Conservation (phyloP, 2,797 vertebrate species). For the Trachurus trachurus region DNA sequence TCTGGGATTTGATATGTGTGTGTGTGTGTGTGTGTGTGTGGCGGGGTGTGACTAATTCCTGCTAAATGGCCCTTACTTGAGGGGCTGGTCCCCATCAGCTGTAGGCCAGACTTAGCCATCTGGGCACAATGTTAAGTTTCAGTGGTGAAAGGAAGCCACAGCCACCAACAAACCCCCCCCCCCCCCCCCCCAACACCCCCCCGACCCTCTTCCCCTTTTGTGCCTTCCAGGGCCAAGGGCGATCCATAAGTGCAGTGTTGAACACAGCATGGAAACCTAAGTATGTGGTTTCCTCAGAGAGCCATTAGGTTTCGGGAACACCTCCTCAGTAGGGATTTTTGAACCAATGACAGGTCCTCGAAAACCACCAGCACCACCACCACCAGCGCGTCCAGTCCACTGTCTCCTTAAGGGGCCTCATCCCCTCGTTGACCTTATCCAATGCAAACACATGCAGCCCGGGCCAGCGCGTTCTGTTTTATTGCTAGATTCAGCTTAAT, state of each 20-base stretch:
- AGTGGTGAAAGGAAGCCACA: conserved; percentile 68
- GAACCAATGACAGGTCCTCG: conserved; percentile 51
- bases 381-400: conserved; percentile 39
- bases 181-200: background rate
- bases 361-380: conserved; percentile 19
- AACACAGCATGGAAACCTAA: conserved; percentile 63
- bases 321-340: conserved; percentile 52
- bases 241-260: conserved; percentile 58
- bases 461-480: conserved; percentile 71
- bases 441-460: conserved; percentile 75
- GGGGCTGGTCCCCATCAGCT: conserved; percentile 73
- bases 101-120: conserved; percentile 77
- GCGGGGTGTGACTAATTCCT: conserved; percentile 80
- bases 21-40: conserved; percentile 68
- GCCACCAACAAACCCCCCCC: conserved; percentile 42
- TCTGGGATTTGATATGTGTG: conserved; percentile 51
- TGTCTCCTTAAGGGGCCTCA: conserved; percentile 66
- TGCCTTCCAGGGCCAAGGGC: conserved; percentile 66
- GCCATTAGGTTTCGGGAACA: conserved; percentile 58
- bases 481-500: conserved; percentile 83
- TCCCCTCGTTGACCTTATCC: conserved; percentile 63
- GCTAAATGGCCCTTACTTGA: conserved; percentile 78
- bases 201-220: conserved; percentile 5
- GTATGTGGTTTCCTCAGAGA: conserved; percentile 58
- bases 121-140: conserved; percentile 77